These are phyloP conservation scores for Congeria kusceri DNA, from an alignment of 2,888 invertebrate genomes.

Conservation along the genomic window DNA sequence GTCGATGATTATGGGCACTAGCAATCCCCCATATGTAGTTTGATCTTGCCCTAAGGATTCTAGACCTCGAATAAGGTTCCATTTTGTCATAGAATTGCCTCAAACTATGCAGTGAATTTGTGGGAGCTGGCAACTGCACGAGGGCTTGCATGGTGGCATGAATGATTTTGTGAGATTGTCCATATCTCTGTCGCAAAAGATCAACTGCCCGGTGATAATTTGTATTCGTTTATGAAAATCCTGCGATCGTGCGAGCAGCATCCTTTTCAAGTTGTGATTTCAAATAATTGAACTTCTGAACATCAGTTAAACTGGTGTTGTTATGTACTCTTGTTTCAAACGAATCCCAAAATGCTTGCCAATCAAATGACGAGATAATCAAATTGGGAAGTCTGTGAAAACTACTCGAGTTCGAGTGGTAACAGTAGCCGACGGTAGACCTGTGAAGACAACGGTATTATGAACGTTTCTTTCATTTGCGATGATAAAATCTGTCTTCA, in stretches of 20 bases:
- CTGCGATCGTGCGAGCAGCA: constrained; percentile 37
- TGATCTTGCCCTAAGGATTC: constrained; percentile 39
- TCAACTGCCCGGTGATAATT: constrained; percentile 15
- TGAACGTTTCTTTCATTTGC: too few species aligned
- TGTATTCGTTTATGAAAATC: constrained; percentile 40
- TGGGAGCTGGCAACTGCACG: constrained; percentile 14
- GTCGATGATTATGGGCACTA: constrained; percentile 38
- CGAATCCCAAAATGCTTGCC: constrained; percentile 53
- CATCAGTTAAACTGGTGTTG: constrained; percentile 26
- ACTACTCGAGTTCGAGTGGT: too few species aligned
- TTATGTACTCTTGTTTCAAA: constrained; percentile 35
- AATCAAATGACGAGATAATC: constrained; percentile 19
- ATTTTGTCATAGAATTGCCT: constrained; percentile 9
- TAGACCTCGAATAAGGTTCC: constrained; percentile 21
- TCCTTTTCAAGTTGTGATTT: constrained; percentile 21
- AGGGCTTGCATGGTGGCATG: constrained; percentile 24
- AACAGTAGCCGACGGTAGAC: too few species aligned
- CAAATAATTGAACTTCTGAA: constrained; percentile 50
- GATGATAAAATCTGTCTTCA: too few species aligned
- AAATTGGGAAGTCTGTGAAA: constrained; percentile 22
- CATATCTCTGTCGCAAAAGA: constrained; percentile 11
- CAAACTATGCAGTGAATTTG: constrained; percentile 1
- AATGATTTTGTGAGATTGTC: constrained; percentile 24
- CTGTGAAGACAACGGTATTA: too few species aligned
- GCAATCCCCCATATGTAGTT: background rate